phyloP scores from a whole-genome alignment of 2,797 vertebrate species.

The Sarcoramphus papa region DNA sequence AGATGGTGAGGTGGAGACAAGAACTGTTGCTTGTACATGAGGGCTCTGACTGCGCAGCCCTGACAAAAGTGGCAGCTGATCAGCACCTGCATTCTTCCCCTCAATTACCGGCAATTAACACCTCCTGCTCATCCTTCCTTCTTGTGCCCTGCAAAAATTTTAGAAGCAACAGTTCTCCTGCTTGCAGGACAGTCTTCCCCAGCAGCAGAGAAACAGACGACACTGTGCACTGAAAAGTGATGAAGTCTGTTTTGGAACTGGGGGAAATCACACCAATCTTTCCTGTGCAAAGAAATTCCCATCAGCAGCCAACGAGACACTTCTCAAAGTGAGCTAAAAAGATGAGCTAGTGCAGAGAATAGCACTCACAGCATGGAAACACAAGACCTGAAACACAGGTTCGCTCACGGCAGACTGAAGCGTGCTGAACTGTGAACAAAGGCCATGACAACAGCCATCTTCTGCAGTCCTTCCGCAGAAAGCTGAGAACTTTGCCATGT shows the following conservation, averaged over 20 bases:
- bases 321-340: not conserved
- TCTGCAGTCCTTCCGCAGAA: not conserved
- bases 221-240: not conserved
- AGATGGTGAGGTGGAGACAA: not conserved
- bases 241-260: not conserved
- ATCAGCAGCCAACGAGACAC: not conserved
- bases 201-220: not conserved
- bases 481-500: fast-evolving
- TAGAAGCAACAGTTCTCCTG: not conserved
- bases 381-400: not conserved
- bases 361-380: not conserved
- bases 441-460: not conserved
- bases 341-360: not conserved
- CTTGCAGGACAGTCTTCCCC: not conserved
- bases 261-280: not conserved
- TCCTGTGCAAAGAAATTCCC: not conserved
- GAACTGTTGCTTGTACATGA: not conserved
- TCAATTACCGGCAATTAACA: not conserved
- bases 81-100: not conserved
- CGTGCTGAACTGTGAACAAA: not conserved
- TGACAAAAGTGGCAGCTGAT: not conserved
- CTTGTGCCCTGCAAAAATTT: not conserved
- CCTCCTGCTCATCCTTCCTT: not conserved
- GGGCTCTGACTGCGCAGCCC: not conserved
- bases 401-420: not conserved